A percentile compares a stretch with the other conserved stretches of the same genome.
phyloP scores from a whole-genome alignment of 2,888 invertebrate species.

The Rugalucina vietnamica region DNA sequence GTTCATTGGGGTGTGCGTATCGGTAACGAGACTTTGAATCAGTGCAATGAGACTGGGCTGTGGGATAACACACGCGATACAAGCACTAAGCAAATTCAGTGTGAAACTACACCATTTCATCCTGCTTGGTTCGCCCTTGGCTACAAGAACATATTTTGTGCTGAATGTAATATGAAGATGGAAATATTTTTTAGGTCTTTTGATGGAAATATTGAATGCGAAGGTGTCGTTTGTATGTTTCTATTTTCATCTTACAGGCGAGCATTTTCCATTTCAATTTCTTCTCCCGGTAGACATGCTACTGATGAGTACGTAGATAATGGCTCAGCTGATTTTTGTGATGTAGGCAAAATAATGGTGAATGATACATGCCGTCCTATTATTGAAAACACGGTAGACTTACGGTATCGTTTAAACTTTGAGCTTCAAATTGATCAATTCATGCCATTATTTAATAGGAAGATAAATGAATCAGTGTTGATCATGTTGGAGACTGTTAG shows the following conservation, averaged over 20 bases:
- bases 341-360: neutral
- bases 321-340: neutral
- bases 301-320: neutral
- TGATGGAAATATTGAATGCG: neutral
- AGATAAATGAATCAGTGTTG: neutral
- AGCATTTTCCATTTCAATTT: neutral
- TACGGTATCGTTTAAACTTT: neutral
- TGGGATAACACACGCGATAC: neutral
- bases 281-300: no score
- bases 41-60: neutral
- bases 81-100: neutral
- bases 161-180: neutral
- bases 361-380: neutral
- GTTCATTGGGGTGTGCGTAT: no score
- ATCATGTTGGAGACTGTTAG: neutral
- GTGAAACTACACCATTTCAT: neutral
- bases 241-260: neutral
- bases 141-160: slow-evolving; percentile 6
- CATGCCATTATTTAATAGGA: no score
- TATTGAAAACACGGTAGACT: neutral
- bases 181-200: neutral
- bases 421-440: neutral
- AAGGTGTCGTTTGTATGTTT: neutral
- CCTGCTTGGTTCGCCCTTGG: neutral
- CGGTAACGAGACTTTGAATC: neutral